A percentile compares a stretch with the other conserved stretches of the same genome.
Conservation (phyloP, 1,140 invertebrate species). For the Tetramorium alpestre region DNA sequence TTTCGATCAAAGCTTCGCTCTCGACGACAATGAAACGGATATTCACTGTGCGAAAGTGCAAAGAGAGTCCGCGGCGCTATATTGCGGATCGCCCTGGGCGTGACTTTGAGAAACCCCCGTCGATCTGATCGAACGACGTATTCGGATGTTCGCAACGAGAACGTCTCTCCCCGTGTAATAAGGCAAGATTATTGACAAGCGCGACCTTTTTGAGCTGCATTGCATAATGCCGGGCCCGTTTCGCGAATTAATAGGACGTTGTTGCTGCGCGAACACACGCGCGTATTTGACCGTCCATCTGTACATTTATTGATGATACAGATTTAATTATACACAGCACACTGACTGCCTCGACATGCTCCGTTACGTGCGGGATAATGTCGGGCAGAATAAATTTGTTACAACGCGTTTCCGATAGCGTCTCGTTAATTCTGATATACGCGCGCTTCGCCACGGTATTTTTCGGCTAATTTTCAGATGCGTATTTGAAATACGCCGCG, state of each 20-base stretch:
- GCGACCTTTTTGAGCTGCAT: conserved; percentile 5
- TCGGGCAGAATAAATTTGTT: conserved; percentile 48
- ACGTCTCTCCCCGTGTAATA: conserved; percentile 36
- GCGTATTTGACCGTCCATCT: conserved; percentile 44
- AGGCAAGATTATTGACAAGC: conserved; percentile 29
- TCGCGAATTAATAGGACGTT: conserved; percentile 33
- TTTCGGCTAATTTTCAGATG: conserved; percentile 33
- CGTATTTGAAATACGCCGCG: conserved; percentile 28
- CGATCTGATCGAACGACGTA: conserved; percentile 26
- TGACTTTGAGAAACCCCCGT: conserved; percentile 44
- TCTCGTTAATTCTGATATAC: conserved; percentile 33
- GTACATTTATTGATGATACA: conserved; percentile 54
- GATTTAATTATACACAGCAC: conserved; percentile 63
- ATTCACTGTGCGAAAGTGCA: conserved; percentile 66
- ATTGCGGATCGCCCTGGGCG: conserved; percentile 54
- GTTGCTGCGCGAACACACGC: background rate
- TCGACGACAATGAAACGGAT: conserved; percentile 64
- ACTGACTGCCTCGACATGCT: conserved; percentile 54
- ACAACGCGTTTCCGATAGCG: background rate
- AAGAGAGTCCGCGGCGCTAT: conserved; percentile 53
- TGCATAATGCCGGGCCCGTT: background rate
- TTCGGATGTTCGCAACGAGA: conserved; percentile 18
- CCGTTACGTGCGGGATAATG: conserved; percentile 48
- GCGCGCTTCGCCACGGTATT: conserved; percentile 17
- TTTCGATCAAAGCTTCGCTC: conserved; percentile 67